Evolutionary conservation across 2,797 vertebrate genomes (phyloP).

Genomic region (Cryptoblepharus egeriae): DNA sequence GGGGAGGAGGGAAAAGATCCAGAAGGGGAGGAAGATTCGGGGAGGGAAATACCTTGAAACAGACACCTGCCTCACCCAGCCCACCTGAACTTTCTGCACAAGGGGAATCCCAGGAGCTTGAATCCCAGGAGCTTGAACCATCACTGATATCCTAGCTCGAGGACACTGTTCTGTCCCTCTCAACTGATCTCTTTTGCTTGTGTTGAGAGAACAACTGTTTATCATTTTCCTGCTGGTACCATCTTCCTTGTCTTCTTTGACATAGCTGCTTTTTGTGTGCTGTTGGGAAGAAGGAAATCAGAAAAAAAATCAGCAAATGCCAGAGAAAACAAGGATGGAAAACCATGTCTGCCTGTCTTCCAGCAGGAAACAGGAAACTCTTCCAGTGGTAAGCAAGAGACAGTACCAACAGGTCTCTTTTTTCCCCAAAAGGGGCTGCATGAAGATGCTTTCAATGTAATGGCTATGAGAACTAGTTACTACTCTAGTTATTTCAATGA

Average conservation of each 20-base stretch:
- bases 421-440: not conserved
- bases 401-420: not conserved
- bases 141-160: too few species aligned
- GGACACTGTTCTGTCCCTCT: too few species aligned
- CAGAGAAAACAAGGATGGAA: not conserved
- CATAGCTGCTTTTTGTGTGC: not conserved
- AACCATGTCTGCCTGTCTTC: not conserved
- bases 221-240: not conserved
- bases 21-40: too few species aligned
- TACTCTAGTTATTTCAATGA: not conserved
- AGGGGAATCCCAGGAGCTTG: too few species aligned
- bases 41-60: too few species aligned
- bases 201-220: not conserved
- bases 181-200: not conserved
- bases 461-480: not conserved
- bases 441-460: not conserved
- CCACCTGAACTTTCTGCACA: too few species aligned
- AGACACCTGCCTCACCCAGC: too few species aligned
- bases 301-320: not conserved
- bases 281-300: not conserved
- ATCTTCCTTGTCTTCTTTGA: not conserved
- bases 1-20: too few species aligned
- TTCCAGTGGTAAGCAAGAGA: not conserved
- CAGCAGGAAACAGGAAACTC: not conserved
- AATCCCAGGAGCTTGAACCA: too few species aligned